Evolutionary conservation across 2,113 vertebrate species (phyloP), one percentile per base, ranked within the genome.

Genomic region (Bos indicus): DNA sequence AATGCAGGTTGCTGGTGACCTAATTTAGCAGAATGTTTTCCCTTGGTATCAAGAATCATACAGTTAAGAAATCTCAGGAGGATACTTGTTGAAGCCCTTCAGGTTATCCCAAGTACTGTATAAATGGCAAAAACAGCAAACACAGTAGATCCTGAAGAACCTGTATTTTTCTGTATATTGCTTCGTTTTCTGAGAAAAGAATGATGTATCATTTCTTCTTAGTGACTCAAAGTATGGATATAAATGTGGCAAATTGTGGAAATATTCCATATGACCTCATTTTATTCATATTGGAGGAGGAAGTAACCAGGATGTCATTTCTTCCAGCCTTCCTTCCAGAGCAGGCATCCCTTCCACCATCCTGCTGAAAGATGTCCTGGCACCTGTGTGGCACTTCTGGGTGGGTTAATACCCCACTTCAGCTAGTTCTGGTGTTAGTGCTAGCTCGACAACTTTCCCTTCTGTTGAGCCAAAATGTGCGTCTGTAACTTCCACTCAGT

Each of bases 161-260:
- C 40, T 88, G 1, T 52, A 23, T 90, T 82, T 88, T 95, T 96
- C 48, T 96, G 7, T 86, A 57, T 90, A 25, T 94, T 88, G 12
- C 25, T 92, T 94, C 21, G 7, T 96, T 97, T 81, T 94, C 48
- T 94, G 46, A 95, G 48, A 94, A 90, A 95, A 87, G 90, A 64
- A 67, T 88, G 84, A 94, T 43, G 2, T 94, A 43, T 95, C 59
- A 90, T 88, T 90, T 95, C 59, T 96, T 88, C 56, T 77, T 64
- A 78, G 40, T 97, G 88, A 93, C 7, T 90, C 81, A 94, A 83
- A 77, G 28, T 80, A 40, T 59, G 36, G 40, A 56, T 84, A 71
- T 43, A 96, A 81, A 85, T 91, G 43, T 88, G 74, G 81, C 52
- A 80, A 40, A 85, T 9, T 51, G 48, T 81, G 15, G 30, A 59